These are phyloP conservation scores for Mus spretus DNA, from an alignment of 2,797 vertebrate genomes.

Conservation along the genomic window DNA sequence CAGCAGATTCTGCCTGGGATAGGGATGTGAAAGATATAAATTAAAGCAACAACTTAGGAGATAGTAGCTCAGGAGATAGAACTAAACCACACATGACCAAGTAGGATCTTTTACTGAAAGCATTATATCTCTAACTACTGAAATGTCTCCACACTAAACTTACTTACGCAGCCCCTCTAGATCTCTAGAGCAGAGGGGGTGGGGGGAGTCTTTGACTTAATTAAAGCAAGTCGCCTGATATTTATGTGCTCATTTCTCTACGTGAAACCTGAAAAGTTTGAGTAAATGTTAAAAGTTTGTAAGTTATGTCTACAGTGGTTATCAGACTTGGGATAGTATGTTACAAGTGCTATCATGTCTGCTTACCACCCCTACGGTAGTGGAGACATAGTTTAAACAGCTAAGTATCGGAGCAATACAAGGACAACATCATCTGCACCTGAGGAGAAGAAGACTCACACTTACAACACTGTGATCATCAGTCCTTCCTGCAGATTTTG, in stretches of 20 bases:
- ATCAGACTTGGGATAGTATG: neutral
- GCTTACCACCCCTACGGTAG: neutral
- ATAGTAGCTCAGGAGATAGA: neutral
- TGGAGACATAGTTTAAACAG: slow-evolving; percentile 15
- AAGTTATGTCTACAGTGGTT: neutral
- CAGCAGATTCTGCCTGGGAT: neutral
- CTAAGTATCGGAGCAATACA: neutral
- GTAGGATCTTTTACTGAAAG: neutral
- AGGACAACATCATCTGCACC: neutral
- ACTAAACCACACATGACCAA: neutral
- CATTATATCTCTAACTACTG: neutral
- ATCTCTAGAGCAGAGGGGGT: no score
- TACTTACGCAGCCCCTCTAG: neutral
- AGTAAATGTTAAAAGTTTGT: neutral
- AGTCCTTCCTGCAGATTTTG: slow-evolving; percentile 21
- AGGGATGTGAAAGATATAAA: slow-evolving; percentile 39
- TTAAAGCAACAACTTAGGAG: slow-evolving; percentile 14
- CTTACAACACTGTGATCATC: neutral
- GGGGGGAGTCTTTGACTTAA: neutral
- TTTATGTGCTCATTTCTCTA: slow-evolving; percentile 8
- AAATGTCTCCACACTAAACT: slow-evolving; percentile 20
- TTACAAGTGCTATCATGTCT: slow-evolving; percentile 1
- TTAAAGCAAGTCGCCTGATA: slow-evolving; percentile 35
- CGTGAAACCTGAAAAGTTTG: neutral
- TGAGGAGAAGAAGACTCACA: neutral